These are phyloP conservation scores for Drosophila kambysellisi DNA, from an alignment of 2,888 invertebrate species.

Conservation along the genomic window DNA sequence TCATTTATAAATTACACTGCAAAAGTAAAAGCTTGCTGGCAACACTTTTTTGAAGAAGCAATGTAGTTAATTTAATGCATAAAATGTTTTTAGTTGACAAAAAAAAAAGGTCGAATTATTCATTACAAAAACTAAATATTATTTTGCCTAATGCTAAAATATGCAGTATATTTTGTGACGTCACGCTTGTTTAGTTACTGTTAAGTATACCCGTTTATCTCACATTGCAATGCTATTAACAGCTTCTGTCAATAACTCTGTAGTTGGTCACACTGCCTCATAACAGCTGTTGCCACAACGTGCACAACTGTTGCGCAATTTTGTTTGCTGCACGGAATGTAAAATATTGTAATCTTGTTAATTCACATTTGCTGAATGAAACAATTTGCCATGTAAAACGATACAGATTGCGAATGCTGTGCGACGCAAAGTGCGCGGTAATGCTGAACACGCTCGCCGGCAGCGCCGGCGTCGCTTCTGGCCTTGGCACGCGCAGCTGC, in stretches of 20 bases:
- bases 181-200: constrained; percentile 17
- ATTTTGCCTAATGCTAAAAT: not conserved
- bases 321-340: constrained; percentile 35
- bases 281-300: constrained; percentile 55
- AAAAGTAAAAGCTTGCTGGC: not conserved
- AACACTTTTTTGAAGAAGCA: not conserved
- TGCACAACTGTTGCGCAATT: constrained; percentile 63
- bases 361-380: constrained; percentile 55
- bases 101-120: not conserved
- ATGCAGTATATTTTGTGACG: constrained; percentile 29
- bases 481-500: constrained; percentile 48
- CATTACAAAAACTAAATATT: not conserved
- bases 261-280: constrained; percentile 47
- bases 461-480: constrained; percentile 19
- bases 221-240: constrained; percentile 14
- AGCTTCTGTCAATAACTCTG: not conserved
- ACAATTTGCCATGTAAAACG: constrained; percentile 34
- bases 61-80: not conserved
- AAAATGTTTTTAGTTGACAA: not conserved
- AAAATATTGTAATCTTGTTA: constrained; percentile 29
- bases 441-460: constrained; percentile 56
- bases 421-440: constrained; percentile 17
- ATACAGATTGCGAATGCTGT: constrained; percentile 17
- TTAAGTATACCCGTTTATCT: not conserved
- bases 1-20: not conserved